Percentiles rank a stretch among this genome's conserved stretches.
Evolutionary conservation across 1,140 invertebrate species (phyloP).

Genomic region (Papilio polyxenes): DNA sequence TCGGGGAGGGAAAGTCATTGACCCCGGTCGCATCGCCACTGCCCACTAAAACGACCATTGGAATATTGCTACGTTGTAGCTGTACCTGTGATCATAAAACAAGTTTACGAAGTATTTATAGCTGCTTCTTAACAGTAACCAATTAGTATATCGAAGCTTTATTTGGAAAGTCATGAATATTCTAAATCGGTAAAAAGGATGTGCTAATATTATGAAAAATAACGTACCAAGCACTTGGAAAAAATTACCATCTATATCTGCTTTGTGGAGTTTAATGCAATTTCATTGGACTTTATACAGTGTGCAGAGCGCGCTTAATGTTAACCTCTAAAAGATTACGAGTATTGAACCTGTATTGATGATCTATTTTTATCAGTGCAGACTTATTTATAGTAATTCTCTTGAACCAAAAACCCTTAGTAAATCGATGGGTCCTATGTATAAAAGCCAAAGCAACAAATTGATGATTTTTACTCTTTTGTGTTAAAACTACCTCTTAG

Average conservation of each 20-base stretch:
- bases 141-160: neutral
- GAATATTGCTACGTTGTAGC: constrained; percentile 37
- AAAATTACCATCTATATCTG: too few relatives aligned
- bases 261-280: neutral
- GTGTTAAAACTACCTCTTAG: too few relatives aligned
- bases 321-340: neutral
- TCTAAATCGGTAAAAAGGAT: neutral
- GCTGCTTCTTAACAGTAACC: neutral
- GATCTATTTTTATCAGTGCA: neutral
- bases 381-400: neutral
- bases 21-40: constrained; percentile 42
- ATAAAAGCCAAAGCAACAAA: too few relatives aligned
- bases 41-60: constrained; percentile 36
- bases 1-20: constrained; percentile 35
- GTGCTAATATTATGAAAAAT: neutral
- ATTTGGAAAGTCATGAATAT: neutral
- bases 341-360: neutral
- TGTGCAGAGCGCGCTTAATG: neutral
- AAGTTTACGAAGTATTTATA: neutral
- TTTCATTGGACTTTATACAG: neutral
- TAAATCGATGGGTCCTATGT: too few relatives aligned
- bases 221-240: too few relatives aligned
- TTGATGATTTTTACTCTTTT: too few relatives aligned
- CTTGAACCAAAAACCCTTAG: neutral
- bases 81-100: constrained; percentile 29